Conservation (phyloP, 2,888 invertebrate genomes). For the Cryptophagus acutangulus region DNA sequence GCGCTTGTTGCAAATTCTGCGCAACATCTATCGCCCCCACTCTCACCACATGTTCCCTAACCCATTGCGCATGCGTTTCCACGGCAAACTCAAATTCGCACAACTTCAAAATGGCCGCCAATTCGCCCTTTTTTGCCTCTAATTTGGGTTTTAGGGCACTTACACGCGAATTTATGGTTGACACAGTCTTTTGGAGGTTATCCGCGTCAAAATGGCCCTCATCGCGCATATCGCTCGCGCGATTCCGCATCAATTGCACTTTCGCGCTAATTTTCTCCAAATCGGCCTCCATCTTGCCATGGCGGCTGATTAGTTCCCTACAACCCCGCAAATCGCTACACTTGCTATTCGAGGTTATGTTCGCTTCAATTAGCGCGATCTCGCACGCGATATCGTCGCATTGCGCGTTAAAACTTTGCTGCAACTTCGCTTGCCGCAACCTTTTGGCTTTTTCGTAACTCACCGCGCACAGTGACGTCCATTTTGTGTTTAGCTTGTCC, state of each 20-base stretch:
- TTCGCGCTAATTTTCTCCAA: conserved; percentile 77
- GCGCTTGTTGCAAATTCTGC: conserved; percentile 85
- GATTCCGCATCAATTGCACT: conserved; percentile 69
- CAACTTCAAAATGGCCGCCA: conserved; percentile 79
- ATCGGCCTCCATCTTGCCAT: conserved; percentile 84
- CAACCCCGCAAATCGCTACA: conserved; percentile 89
- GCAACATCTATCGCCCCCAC: conserved; percentile 74
- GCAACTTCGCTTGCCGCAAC: conserved; percentile 84
- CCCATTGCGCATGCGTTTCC: conserved; percentile 91
- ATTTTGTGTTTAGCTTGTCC: conserved; percentile 67
- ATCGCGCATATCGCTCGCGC: conserved; percentile 85
- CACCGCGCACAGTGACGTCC: conserved; percentile 68
- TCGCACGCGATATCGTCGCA: conserved; percentile 87
- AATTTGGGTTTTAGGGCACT: conserved; percentile 70
- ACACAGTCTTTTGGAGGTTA: conserved; percentile 74
- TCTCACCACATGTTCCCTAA: conserved; percentile 79
- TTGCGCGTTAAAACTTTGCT: conserved; percentile 71
- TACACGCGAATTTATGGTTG: conserved; percentile 66
- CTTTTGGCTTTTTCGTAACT: conserved; percentile 64
- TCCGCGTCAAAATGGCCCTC: conserved; percentile 93
- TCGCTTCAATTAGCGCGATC: conserved; percentile 77
- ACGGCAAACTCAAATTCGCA: conserved; percentile 94
- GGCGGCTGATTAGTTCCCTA: conserved; percentile 83
- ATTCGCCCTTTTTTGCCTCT: conserved; percentile 62
- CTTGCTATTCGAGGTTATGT: conserved; percentile 73